Base-by-base conservation (phyloP, 2,797 vertebrate species). In the Botia kubotai region DNA sequence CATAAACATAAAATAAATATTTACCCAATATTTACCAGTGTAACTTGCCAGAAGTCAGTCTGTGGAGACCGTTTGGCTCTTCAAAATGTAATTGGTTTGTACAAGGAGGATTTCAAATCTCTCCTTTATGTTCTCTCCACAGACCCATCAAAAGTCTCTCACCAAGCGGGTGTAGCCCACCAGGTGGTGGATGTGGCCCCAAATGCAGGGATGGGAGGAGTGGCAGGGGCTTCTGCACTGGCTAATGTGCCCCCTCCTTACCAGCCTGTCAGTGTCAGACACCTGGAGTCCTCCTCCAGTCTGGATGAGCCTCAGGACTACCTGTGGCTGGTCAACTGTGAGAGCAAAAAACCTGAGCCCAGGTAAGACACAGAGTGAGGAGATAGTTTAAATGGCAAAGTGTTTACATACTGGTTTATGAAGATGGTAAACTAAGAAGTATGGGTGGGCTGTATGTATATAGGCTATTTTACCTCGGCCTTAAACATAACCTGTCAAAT, bases 241-340 rank as follows among this genome's bases (percentile, higher is more conserved):
- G 85, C 91, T 17, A 87, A 75, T 0, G 91, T 97, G 72, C 97
- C 97, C 68, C 97, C 97, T 84, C 96, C 97, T 0, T 99, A 99
- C 63, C 98, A 98, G 80, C 95, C 98, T 0, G 96, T 99, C 87
- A 97, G 93, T 5, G 92, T 98, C 76, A 95, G 96, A 33, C 95
- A 94, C 78, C 88, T 96, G 81, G 97, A 97, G 71, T 90, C 96
- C 77, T 95, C 95, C 83, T 96, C 95, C 84, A 95, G 94, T 85
- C 95, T 96, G 88, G 98, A 98, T 53, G 98, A 98, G 88, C 97
- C 96, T 73, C 97, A 98, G 92, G 98, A 99, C 92, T 99, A 99
- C 92, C 92, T 99, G 89, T 94, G 96, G 94, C 93, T 99, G 84
- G 94, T 95, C 89, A 97, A 99, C 94, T 99, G 97, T 93, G 96